A percentile compares a stretch with the other conserved stretches of the same genome.
Evolutionary conservation across 2,113 vertebrate genomes (phyloP).

Genomic region (Dryoscopus gambensis): DNA sequence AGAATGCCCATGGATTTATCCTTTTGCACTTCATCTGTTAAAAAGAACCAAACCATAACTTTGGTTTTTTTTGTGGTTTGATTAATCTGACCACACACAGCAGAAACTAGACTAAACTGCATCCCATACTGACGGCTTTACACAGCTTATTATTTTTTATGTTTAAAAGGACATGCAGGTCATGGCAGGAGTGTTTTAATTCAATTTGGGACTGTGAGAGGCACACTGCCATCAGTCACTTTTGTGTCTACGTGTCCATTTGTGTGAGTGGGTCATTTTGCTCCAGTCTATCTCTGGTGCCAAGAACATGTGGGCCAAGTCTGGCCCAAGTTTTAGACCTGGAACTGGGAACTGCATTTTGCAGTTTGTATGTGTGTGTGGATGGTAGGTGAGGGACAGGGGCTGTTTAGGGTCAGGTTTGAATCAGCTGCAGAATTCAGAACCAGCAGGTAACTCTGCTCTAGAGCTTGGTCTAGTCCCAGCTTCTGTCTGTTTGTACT

Average conservation of each 20-base stretch:
- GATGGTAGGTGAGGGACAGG: background rate
- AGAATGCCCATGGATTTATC: background rate
- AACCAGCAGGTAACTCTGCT: background rate
- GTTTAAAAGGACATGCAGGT: background rate
- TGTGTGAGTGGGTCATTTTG: background rate
- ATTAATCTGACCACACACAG: background rate
- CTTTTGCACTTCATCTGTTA: background rate
- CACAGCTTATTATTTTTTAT: background rate
- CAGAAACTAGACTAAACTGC: background rate
- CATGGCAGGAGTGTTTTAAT: background rate
- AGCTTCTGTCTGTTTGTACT: background rate
- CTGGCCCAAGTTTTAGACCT: background rate
- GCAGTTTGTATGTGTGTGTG: accelerated
- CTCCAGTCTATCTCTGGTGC: background rate
- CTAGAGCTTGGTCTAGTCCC: background rate
- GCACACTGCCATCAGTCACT: background rate
- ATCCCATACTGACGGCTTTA: background rate
- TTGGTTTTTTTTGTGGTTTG: background rate
- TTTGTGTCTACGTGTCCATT: background rate
- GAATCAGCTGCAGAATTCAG: background rate
- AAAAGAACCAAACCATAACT: background rate
- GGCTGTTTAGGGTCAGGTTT: background rate
- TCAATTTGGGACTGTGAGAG: background rate
- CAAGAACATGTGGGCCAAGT: background rate
- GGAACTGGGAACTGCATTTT: background rate